Evolutionary conservation across 2,797 vertebrate genomes (phyloP).

Genomic region (Tarsius wallacei): DNA sequence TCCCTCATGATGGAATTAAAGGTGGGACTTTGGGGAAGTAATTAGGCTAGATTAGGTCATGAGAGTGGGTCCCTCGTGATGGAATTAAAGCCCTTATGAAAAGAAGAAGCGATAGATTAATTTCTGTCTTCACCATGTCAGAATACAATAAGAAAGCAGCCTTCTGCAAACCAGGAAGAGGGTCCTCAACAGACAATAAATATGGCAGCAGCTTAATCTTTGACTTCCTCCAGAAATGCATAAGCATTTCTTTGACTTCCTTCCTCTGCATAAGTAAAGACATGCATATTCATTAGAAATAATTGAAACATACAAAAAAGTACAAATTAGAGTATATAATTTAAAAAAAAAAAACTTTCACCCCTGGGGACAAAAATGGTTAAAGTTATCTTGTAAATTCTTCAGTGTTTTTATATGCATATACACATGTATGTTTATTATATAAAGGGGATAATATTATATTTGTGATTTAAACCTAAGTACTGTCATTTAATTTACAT

Average conservation of each 20-base stretch:
- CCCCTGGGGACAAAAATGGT: background rate
- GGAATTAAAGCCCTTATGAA: background rate
- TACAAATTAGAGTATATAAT: background rate
- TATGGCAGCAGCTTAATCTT: background rate
- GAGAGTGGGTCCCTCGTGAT: background rate
- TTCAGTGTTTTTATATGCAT: background rate
- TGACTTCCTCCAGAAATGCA: background rate
- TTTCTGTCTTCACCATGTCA: background rate
- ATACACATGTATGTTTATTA: background rate
- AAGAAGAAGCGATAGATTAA: background rate
- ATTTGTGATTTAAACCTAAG: background rate
- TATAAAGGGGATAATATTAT: background rate
- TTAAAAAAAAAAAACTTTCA: background rate
- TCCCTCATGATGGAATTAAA: background rate
- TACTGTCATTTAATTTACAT: background rate
- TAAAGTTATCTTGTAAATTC: background rate
- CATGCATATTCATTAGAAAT: background rate
- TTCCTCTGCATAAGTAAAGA: background rate
- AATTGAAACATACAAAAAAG: background rate
- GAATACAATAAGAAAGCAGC: background rate
- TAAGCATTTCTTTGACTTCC: too few species aligned
- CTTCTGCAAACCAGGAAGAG: background rate
- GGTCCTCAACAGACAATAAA: background rate
- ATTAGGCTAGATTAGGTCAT: background rate
- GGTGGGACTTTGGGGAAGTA: background rate